Conservation (phyloP, 2,888 invertebrate genomes). For the Erebia ligea region DNA sequence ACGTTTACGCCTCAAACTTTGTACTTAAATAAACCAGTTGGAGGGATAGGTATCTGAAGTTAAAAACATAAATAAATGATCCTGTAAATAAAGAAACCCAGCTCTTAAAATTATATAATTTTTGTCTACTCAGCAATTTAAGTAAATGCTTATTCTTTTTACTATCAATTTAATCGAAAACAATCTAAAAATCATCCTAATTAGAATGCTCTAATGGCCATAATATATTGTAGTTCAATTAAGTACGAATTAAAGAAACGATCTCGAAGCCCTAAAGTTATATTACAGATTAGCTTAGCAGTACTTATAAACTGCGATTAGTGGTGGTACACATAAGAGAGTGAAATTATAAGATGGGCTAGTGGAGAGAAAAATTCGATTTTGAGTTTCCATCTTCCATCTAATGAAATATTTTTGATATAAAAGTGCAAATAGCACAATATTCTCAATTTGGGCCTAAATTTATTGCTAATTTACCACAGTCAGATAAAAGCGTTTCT, state of each 20-base stretch:
- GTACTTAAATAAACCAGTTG: neutral
- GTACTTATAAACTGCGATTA: neutral
- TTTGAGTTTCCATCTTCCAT: neutral
- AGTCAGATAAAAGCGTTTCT: constrained; percentile 35
- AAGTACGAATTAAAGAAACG: neutral
- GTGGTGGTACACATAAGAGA: neutral
- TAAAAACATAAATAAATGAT: neutral
- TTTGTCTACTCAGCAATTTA: too few species aligned
- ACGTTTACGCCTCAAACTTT: neutral
- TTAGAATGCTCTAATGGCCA: too few species aligned
- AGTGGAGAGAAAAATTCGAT: neutral
- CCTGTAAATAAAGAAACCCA: too few species aligned
- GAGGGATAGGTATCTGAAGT: too few species aligned
- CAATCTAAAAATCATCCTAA: too few species aligned
- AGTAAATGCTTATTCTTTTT: too few species aligned
- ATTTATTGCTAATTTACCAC: constrained; percentile 22
- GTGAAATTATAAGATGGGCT: constrained; percentile 6
- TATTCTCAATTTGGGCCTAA: neutral
- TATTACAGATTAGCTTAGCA: neutral
- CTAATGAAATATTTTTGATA: neutral
- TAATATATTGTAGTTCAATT: too few species aligned
- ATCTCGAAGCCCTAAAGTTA: too few species aligned
- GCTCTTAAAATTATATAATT: too few species aligned
- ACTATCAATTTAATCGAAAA: too few species aligned
- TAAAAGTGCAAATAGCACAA: neutral